Evolutionary conservation across 2,113 vertebrate genomes (phyloP).

Genomic region (Erythrocercus mccallii): DNA sequence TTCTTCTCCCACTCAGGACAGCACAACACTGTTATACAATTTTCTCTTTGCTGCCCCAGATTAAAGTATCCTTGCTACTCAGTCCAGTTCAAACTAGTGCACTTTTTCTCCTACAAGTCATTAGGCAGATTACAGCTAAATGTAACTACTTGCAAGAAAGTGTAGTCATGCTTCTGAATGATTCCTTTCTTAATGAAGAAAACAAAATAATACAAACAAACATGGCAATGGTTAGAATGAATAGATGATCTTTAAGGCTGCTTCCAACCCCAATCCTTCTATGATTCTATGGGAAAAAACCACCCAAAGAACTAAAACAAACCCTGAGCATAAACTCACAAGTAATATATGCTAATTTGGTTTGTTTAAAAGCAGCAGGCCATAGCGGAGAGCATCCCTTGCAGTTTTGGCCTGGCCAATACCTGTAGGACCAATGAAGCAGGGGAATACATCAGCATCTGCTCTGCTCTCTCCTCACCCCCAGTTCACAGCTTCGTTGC

Average conservation of each 20-base stretch:
- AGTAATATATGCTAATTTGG: not conserved
- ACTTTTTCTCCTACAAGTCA: not conserved
- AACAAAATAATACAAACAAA: not conserved
- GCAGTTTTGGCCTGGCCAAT: not conserved
- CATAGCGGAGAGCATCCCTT: not conserved
- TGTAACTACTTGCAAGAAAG: not conserved
- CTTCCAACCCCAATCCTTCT: not conserved
- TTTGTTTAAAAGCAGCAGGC: not conserved
- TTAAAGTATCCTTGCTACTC: not conserved
- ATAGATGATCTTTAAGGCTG: not conserved
- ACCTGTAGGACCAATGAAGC: not conserved
- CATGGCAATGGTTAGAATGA: not conserved
- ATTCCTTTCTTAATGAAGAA: not conserved
- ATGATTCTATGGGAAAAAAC: not conserved
- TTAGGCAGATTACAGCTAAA: not conserved
- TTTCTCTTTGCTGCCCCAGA: constrained; percentile 10
- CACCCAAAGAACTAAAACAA: not conserved
- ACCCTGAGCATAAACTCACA: not conserved
- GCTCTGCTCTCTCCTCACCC: not conserved
- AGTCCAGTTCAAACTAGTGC: constrained; percentile 6
- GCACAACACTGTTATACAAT: constrained; percentile 43
- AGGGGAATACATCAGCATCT: not conserved
- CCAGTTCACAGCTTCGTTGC: fast-evolving
- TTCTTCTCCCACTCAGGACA: constrained; percentile 39
- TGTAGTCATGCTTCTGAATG: not conserved